Conservation (phyloP, 2,797 vertebrate genomes). For the Epinephelus awoara region DNA sequence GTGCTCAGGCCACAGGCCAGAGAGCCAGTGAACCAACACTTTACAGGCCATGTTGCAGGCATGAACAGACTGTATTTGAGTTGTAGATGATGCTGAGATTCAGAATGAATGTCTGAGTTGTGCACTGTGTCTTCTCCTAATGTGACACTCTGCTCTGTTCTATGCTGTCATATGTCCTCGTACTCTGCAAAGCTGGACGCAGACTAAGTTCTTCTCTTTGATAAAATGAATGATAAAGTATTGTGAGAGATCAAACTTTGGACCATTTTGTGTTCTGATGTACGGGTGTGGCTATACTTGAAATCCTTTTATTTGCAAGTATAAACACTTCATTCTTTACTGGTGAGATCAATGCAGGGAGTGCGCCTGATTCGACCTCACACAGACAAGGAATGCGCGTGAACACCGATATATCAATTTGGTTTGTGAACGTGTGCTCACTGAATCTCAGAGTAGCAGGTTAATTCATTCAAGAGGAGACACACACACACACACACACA, state of each 20-base stretch:
- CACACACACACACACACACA: conserved; percentile 32
- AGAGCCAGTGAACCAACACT: conserved; percentile 23
- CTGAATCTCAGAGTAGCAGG: conserved; percentile 33
- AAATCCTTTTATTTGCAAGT: conserved; percentile 63
- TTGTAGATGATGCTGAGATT: conserved; percentile 15
- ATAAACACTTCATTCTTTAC: conserved; percentile 72
- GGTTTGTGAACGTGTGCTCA: conserved; percentile 30
- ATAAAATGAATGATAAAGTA: conserved; percentile 43
- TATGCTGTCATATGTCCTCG: conserved; percentile 18
- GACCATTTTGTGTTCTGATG: conserved; percentile 46
- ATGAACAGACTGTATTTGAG: conserved; percentile 6
- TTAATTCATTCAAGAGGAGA: conserved; percentile 65
- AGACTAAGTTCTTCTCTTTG: conserved; percentile 27
- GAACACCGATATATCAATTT: conserved; percentile 40
- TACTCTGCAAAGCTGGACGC: conserved; percentile 15
- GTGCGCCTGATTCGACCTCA: conserved; percentile 66
- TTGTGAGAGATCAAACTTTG: conserved; percentile 45
- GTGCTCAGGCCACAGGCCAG: conserved; percentile 20
- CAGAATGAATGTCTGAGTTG: conserved; percentile 21
- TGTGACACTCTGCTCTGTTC: conserved; percentile 35
- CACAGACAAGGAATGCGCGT: conserved; percentile 61
- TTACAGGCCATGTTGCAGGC: background rate
- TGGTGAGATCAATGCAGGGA: conserved; percentile 76
- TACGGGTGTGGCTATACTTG: conserved; percentile 61
- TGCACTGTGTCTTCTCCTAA: conserved; percentile 9